These are phyloP conservation scores for Pterophyllum scalare DNA, from an alignment of 2,113 vertebrate species.

Conservation along the genomic window DNA sequence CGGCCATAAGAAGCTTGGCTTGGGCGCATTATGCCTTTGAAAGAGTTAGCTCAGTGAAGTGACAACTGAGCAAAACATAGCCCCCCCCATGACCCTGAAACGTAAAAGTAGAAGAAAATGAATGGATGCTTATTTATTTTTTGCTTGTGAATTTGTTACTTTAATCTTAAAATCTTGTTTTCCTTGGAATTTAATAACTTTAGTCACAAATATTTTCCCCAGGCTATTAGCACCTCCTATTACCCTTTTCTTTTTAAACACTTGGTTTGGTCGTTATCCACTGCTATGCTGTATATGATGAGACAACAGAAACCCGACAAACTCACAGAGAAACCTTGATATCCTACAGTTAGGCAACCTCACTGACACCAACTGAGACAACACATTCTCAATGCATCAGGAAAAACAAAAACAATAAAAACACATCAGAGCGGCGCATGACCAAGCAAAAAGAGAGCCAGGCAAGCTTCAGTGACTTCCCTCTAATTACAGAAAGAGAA, in stretches of 20 bases:
- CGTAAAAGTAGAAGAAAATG: too few relatives aligned
- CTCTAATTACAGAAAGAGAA: constrained; percentile 23
- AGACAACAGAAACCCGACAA: constrained; percentile 3
- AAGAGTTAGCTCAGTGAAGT: neutral
- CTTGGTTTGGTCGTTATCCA: neutral
- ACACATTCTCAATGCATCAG: constrained; percentile 11
- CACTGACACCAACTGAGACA: neutral
- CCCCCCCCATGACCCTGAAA: too few relatives aligned
- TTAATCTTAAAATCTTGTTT: too few relatives aligned
- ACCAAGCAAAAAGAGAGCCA: constrained; percentile 39
- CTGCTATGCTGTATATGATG: neutral
- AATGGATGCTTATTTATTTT: too few relatives aligned
- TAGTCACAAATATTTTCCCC: too few relatives aligned
- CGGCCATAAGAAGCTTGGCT: neutral
- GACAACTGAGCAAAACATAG: neutral
- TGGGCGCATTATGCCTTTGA: rapidly evolving
- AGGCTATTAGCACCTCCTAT: too few relatives aligned
- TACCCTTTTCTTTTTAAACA: rapidly evolving
- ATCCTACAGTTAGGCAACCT: neutral
- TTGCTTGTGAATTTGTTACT: too few relatives aligned
- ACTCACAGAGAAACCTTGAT: constrained; percentile 8
- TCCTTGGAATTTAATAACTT: too few relatives aligned
- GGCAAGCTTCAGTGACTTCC: constrained; percentile 37
- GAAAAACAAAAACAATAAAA: constrained; percentile 21
- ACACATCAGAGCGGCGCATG: constrained; percentile 14